Conservation (phyloP, 2,888 invertebrate genomes). For the Trichopoda pennipes region DNA sequence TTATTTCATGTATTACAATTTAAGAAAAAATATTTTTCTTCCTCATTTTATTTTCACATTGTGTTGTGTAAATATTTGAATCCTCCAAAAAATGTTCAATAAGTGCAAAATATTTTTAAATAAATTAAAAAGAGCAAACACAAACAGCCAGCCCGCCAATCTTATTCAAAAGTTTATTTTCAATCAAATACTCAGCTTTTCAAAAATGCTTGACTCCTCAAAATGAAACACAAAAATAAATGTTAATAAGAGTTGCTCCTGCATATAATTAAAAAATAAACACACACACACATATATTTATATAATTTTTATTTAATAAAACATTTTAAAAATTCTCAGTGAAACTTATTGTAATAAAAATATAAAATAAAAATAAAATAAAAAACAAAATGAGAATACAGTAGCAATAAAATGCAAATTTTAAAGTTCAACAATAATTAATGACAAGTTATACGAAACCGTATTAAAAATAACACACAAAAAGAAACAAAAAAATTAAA, state of each 20-base stretch:
- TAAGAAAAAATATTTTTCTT: neutral
- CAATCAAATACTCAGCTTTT: constrained; percentile 15
- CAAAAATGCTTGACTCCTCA: constrained; percentile 36
- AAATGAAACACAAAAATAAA: neutral
- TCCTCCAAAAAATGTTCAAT: neutral
- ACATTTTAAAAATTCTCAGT: constrained; percentile 40
- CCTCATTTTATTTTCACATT: too few relatives aligned
- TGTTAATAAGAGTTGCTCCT: neutral
- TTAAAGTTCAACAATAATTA: constrained; percentile 55
- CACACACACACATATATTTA: too few relatives aligned
- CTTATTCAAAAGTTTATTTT: neutral
- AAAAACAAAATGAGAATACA: constrained; percentile 34
- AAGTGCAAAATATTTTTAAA: constrained; percentile 23
- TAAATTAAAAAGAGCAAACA: too few relatives aligned
- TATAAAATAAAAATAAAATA: neutral
- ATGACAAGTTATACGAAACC: constrained; percentile 28
- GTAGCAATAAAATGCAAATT: constrained; percentile 63
- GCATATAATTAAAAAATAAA: constrained; percentile 2
- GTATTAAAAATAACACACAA: neutral
- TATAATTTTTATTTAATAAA: neutral
- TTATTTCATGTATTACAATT: neutral
- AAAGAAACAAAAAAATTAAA: neutral
- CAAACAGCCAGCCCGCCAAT: neutral
- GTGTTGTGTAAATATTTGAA: neutral
- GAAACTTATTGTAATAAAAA: constrained; percentile 16